phyloP scores from a whole-genome alignment of 1,140 invertebrate genomes.

The Elymnias hypermnestra region DNA sequence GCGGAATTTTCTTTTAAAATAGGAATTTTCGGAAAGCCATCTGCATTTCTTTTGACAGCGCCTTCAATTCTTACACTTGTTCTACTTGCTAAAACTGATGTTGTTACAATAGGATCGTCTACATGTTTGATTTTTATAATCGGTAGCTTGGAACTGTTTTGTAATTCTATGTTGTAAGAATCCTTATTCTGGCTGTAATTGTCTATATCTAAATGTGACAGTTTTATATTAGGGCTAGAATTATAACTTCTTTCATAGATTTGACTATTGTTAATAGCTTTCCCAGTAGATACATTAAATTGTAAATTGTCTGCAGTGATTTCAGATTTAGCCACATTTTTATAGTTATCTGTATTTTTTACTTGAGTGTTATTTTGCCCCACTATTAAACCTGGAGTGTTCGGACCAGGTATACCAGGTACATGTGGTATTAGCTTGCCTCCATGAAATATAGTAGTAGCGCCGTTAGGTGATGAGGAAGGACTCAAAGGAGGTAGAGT shows the following conservation, averaged over 20 bases:
- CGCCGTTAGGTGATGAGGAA: slow-evolving; percentile 61
- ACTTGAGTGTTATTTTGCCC: slow-evolving; percentile 31
- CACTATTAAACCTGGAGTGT: slow-evolving; percentile 73
- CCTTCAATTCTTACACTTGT: slow-evolving; percentile 33
- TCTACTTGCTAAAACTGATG: slow-evolving; percentile 31
- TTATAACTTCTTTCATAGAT: slow-evolving; percentile 42
- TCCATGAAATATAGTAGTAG: slow-evolving; percentile 79
- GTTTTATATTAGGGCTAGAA: slow-evolving; percentile 37
- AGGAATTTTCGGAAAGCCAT: slow-evolving; percentile 40
- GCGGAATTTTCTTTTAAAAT: slow-evolving; percentile 53
- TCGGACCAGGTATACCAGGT: slow-evolving; percentile 90
- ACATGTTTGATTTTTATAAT: slow-evolving; percentile 64
- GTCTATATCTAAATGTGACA: slow-evolving; percentile 33
- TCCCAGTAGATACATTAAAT: slow-evolving; percentile 28
- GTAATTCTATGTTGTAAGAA: slow-evolving; percentile 28
- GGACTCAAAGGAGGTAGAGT: slow-evolving; percentile 75
- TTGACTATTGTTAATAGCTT: slow-evolving; percentile 23
- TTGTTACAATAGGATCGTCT: slow-evolving; percentile 37
- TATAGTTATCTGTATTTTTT: slow-evolving; percentile 36
- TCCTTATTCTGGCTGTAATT: slow-evolving; percentile 37
- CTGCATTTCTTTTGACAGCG: slow-evolving; percentile 50
- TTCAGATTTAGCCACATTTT: slow-evolving; percentile 32
- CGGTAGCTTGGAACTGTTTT: slow-evolving; percentile 38
- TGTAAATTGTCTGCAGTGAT: slow-evolving; percentile 23
- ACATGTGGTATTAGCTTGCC: slow-evolving; percentile 89